Evolutionary conservation across 2,113 vertebrate species (phyloP), one percentile per base, ranked within the genome.

Genomic region (Laticauda laticaudata): DNA sequence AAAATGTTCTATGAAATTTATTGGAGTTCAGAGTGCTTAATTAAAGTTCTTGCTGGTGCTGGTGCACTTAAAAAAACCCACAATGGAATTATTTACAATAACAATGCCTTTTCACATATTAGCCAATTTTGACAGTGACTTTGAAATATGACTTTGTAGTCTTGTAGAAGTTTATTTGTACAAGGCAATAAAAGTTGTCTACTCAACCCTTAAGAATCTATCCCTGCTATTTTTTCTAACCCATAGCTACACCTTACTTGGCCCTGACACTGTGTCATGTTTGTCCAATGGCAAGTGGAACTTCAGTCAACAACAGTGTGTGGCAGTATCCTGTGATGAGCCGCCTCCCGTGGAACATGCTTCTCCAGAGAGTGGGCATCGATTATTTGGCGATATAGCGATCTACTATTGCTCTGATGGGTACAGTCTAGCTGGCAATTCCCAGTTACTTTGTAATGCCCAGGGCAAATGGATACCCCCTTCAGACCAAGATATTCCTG

Each of bases 331-430:
- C 95, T 99, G 99, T 56, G 99, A 99, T 21, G 98, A 99, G 12
- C 99, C 99, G 5, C 99, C 99, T 0, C 96, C 96, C 0, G 97
- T 99, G 56, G 98, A 99, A 96, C 98, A 99, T 0, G 99, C 99
- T 24, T 98, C 98, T 45, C 98, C 99, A 34, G 98, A 98, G 57
- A 99, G 98, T 2, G 98, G 98, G 89, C 99, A 99, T 96, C 98
- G 99, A 94, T 98, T 99, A 24, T 99, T 98, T 29, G 99, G 99
- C 1, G 99, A 99, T 93, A 97, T 97, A 0, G 99, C 99, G 0
- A 98, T 98, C 95, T 99, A 99, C 96, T 99, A 98, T 96, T 99
- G 99, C 93, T 97, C 96, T 0, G 99, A 99, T 14, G 99, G 99
- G 45, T 99, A 99, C 96, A 98, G 97, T 8, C 96, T 98, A 88